Evolutionary conservation across 2,113 vertebrate species (phyloP).

Genomic region (Proterorhinus semilunaris): DNA sequence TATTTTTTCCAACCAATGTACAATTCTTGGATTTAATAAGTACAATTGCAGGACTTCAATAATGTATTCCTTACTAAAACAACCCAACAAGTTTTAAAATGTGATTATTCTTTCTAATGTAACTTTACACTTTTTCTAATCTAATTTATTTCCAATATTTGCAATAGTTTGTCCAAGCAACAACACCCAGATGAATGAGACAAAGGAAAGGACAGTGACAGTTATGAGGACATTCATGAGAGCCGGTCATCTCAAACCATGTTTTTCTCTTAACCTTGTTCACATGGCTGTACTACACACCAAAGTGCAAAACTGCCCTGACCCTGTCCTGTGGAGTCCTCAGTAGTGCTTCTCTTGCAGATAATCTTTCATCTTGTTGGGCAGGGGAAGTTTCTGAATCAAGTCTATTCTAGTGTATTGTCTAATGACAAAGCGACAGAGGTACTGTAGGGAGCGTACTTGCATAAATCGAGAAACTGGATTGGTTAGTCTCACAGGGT

Average conservation of each 20-base stretch:
- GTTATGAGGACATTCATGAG: conserved; percentile 51
- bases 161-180: conserved; percentile 41
- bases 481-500: conserved; percentile 94
- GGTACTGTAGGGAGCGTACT: conserved; percentile 97
- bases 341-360: conserved; percentile 99
- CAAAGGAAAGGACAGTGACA: conserved; percentile 59
- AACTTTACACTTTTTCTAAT: conserved; percentile 30
- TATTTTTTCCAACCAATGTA: conserved; percentile 17
- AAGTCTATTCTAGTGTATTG: conserved; percentile 98
- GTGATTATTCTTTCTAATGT: conserved; percentile 24
- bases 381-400: conserved; percentile 99
- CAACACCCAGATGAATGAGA: conserved; percentile 53
- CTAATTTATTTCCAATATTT: conserved; percentile 30
- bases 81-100: conserved; percentile 19
- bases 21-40: neutral
- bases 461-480: conserved; percentile 98
- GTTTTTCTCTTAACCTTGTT: conserved; percentile 90
- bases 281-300: conserved; percentile 82
- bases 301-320: conserved; percentile 91
- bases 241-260: conserved; percentile 75
- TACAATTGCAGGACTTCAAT: neutral
- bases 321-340: conserved; percentile 76
- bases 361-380: conserved; percentile 99
- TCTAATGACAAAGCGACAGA: conserved; percentile 98
- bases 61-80: conserved; percentile 1